Conservation (phyloP, 2,888 invertebrate species). For the Eilema depressum region DNA sequence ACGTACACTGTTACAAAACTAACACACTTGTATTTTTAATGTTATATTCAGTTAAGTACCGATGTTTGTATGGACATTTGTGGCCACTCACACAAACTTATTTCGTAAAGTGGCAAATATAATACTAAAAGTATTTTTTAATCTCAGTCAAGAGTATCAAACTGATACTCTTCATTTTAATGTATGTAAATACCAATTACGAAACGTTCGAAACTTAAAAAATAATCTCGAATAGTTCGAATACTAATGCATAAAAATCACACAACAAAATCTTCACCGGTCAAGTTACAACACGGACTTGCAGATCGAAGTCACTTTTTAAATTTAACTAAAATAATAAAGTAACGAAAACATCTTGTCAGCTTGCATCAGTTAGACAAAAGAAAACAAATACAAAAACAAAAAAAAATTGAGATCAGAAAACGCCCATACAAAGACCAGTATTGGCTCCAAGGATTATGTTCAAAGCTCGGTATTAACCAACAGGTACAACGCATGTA, state of each 20-base stretch:
- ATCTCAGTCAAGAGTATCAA: conserved; percentile 15
- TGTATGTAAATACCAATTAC: not conserved
- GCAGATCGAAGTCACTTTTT: conserved; percentile 28
- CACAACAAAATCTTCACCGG: conserved; percentile 18
- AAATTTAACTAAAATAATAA: conserved; percentile 65
- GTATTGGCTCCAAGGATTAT: conserved; percentile 47
- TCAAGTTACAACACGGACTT: conserved; percentile 45
- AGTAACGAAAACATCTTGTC: conserved; percentile 57
- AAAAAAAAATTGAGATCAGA: conserved; percentile 76
- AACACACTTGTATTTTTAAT: conserved; percentile 59
- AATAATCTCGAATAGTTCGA: conserved; percentile 10
- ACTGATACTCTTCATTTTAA: not conserved
- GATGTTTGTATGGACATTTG: conserved; percentile 77
- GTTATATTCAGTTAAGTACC: conserved; percentile 56
- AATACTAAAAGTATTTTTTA: conserved; percentile 18
- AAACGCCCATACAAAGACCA: conserved; percentile 79
- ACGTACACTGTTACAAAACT: conserved; percentile 74
- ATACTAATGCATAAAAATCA: conserved; percentile 14
- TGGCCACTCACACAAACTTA: conserved; percentile 26
- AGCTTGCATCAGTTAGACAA: conserved; percentile 54
- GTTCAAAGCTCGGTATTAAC: conserved; percentile 44
- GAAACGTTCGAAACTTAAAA: conserved; percentile 3
- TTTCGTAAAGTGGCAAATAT: not conserved
- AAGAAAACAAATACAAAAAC: conserved; percentile 43
- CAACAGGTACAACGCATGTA: conserved; percentile 36